Conservation (phyloP, 2,888 invertebrate genomes). For the Chalcis sispes region DNA sequence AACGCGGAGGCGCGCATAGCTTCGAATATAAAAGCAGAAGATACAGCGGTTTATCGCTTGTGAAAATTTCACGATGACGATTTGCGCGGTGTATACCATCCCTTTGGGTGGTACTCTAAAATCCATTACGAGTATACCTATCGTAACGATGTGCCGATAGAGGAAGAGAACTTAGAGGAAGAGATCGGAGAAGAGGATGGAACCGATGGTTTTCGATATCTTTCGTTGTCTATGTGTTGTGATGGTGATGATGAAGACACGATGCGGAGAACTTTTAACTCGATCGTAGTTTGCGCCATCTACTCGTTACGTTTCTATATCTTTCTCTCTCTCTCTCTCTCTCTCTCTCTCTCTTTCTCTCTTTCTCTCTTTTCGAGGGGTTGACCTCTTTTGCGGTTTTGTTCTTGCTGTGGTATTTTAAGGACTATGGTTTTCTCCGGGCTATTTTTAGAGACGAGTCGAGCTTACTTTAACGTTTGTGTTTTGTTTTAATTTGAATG, state of each 20-base stretch:
- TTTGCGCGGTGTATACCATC: neutral
- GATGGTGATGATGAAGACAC: neutral
- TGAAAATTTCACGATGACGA: constrained; percentile 59
- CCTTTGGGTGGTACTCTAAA: constrained; percentile 65
- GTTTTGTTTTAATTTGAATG: too few relatives aligned
- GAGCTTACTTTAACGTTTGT: too few relatives aligned
- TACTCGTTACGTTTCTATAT: neutral
- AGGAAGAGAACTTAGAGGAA: constrained; percentile 49
- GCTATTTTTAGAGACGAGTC: too few relatives aligned
- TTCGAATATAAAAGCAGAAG: constrained; percentile 12
- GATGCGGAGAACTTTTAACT: constrained; percentile 63
- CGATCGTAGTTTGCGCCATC: constrained; percentile 53
- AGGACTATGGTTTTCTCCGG: too few relatives aligned
- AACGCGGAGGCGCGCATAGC: too few relatives aligned
- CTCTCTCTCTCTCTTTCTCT: neutral
- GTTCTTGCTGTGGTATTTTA: too few relatives aligned
- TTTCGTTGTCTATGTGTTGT: neutral
- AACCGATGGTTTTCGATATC: constrained; percentile 31
- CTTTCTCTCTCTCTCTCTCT: neutral
- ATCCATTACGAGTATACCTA: constrained; percentile 66
- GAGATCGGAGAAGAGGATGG: too few relatives aligned
- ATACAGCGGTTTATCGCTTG: constrained; percentile 30
- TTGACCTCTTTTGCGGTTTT: too few relatives aligned
- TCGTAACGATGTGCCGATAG: too few relatives aligned
- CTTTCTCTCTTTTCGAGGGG: too few relatives aligned